These are phyloP conservation scores for Carassius gibelio DNA, from an alignment of 2,113 vertebrate genomes.

Conservation along the genomic window DNA sequence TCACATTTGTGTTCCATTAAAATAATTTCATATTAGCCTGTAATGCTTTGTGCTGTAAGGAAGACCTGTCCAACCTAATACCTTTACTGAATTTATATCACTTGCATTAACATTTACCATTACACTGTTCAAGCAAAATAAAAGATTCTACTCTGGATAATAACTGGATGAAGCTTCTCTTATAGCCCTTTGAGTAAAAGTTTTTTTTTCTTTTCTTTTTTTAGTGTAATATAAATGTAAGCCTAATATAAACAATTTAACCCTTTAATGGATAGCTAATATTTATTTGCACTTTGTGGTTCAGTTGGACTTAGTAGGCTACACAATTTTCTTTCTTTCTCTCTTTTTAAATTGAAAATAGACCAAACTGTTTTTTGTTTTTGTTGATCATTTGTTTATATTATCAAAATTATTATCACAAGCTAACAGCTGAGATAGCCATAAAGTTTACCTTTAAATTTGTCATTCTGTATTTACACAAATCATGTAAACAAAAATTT, in stretches of 20 bases:
- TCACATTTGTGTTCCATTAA: conserved; percentile 40
- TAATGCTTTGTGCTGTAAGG: background rate
- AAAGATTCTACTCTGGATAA: background rate
- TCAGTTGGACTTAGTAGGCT: background rate
- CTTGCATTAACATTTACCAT: background rate
- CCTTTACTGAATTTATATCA: background rate
- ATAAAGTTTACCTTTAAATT: background rate
- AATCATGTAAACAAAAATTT: background rate
- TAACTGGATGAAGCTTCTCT: background rate
- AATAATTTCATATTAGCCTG: background rate
- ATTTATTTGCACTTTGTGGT: background rate
- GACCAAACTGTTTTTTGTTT: no score
- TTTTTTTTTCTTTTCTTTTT: background rate
- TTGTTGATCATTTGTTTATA: no score
- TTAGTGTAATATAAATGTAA: background rate
- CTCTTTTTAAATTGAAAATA: background rate
- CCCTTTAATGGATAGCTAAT: background rate
- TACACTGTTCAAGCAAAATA: background rate
- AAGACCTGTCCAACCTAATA: background rate
- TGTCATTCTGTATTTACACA: background rate
- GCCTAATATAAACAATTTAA: background rate
- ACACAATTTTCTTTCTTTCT: no score
- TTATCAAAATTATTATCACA: background rate
- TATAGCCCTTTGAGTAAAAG: no score
- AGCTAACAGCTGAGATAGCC: background rate